Conservation (phyloP, 2,888 invertebrate genomes). For the Romanomermis culicivorax region DNA sequence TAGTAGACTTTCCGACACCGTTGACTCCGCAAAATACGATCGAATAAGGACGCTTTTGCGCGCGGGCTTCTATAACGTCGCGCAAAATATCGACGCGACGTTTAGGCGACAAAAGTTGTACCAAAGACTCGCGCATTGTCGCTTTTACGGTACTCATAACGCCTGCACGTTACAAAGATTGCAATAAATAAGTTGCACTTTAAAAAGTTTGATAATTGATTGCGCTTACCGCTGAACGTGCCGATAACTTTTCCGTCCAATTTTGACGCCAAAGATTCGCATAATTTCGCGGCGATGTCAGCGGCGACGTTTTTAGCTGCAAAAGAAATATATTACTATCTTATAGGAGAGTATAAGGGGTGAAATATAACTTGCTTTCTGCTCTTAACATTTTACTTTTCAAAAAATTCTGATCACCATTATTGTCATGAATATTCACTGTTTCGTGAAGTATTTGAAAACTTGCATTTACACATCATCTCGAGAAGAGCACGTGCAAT, state of each 20-base stretch:
- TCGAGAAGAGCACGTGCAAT: too few species aligned
- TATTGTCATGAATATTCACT: too few species aligned
- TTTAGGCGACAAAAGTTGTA: conserved; percentile 78
- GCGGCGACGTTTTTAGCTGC: conserved; percentile 79
- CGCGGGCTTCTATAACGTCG: conserved; percentile 72
- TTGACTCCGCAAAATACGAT: conserved; percentile 96
- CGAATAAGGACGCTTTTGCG: conserved; percentile 63
- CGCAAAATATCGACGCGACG: conserved; percentile 83
- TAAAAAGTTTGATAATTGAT: not conserved
- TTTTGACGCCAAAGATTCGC: conserved; percentile 69
- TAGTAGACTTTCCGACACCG: conserved; percentile 96
- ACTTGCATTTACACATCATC: too few species aligned
- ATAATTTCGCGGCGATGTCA: conserved; percentile 77
- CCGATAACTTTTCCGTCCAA: conserved; percentile 70
- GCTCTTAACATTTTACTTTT: too few species aligned
- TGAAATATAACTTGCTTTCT: too few species aligned
- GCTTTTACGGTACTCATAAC: conserved; percentile 65
- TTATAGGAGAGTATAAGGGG: not conserved
- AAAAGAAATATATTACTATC: too few species aligned
- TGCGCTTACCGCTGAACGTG: conserved; percentile 49
- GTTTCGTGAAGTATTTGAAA: too few species aligned
- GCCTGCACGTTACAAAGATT: conserved; percentile 31
- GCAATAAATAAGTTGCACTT: conserved; percentile 4
- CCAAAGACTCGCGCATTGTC: conserved; percentile 68
- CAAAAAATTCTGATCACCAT: too few species aligned